Percentiles rank a stretch among this genome's conserved stretches.
phyloP scores from a whole-genome alignment of 2,113 vertebrate genomes.

The Ochotona princeps region DNA sequence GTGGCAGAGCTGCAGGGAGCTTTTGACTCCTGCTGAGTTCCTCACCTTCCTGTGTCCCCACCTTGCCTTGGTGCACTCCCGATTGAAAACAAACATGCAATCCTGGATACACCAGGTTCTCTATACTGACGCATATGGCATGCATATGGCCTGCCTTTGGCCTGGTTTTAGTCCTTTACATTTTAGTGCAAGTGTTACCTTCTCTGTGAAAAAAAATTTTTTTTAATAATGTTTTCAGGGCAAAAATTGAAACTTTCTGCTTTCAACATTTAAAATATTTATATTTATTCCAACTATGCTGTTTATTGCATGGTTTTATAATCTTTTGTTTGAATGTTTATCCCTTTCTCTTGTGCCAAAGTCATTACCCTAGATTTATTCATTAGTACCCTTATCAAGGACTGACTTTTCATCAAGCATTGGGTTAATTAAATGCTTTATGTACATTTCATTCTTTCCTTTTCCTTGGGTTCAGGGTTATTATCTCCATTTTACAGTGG shows the following conservation, averaged over 20 bases:
- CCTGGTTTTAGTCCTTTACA: conserved; percentile 29
- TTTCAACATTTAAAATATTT: neutral
- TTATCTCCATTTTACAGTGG: neutral
- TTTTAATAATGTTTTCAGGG: neutral
- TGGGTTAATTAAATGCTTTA: neutral
- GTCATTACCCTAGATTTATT: neutral
- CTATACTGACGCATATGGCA: neutral
- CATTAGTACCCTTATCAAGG: neutral
- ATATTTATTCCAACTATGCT: neutral
- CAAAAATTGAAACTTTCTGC: conserved; percentile 1
- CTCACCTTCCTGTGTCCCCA: neutral
- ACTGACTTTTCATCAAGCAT: neutral
- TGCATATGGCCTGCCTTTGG: neutral
- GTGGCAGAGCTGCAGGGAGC: neutral
- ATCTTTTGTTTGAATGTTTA: conserved; percentile 30
- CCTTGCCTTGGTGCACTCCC: neutral
- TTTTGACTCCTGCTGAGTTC: neutral
- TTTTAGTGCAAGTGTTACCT: neutral
- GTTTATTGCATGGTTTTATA: neutral
- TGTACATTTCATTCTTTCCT: neutral
- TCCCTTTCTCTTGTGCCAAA: neutral
- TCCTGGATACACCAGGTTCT: neutral
- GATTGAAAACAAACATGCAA: neutral
- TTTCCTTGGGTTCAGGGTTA: neutral
- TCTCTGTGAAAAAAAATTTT: neutral